phyloP scores from a whole-genome alignment of 1,140 invertebrate species.

The Pseudomyrmex sp. region DNA sequence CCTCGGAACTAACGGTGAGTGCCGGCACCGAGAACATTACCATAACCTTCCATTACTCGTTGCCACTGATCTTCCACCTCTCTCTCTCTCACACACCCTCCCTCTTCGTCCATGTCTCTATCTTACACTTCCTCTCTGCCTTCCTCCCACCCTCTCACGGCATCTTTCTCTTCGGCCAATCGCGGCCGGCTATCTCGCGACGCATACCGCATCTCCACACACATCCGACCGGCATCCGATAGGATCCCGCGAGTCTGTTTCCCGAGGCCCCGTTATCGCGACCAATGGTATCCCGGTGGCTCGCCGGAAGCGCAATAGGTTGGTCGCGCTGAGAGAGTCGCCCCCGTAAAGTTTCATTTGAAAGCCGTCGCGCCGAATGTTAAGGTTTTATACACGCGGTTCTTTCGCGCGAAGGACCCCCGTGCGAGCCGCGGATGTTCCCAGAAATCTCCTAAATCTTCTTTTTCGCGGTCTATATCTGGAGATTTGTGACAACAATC shows the following conservation, averaged over 20 bases:
- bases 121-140: neutral
- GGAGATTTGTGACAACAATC: conserved; percentile 16
- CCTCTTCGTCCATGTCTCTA: neutral
- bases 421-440: conserved; percentile 5
- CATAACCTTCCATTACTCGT: conserved; percentile 71
- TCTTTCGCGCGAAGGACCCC: neutral
- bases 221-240: neutral
- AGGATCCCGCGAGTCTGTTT: neutral
- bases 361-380: conserved; percentile 1
- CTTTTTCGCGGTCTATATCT: neutral
- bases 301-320: neutral
- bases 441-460: neutral
- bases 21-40: conserved; percentile 69
- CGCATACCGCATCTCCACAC: neutral
- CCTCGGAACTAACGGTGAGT: conserved; percentile 71
- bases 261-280: neutral
- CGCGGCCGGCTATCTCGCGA: conserved; percentile 57
- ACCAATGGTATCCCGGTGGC: neutral
- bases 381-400: conserved; percentile 33
- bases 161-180: conserved; percentile 32
- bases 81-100: neutral
- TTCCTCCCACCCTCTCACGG: conserved; percentile 9
- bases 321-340: neutral
- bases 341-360: neutral
- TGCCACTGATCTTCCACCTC: conserved; percentile 39